These are phyloP conservation scores for Geotrupes spiniger DNA, from an alignment of 2,888 invertebrate species.

Conservation along the genomic window DNA sequence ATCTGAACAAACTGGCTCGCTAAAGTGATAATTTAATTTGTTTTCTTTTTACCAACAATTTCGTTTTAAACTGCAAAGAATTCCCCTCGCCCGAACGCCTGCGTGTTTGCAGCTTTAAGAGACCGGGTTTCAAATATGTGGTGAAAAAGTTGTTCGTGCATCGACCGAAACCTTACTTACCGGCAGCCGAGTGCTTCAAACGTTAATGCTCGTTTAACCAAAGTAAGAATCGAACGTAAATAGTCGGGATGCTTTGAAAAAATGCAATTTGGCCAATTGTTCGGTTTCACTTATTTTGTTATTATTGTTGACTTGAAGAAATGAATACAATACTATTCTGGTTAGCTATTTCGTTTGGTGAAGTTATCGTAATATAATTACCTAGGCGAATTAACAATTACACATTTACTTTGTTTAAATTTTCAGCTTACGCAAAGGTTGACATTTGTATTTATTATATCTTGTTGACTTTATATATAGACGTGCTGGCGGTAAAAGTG, in stretches of 20 bases:
- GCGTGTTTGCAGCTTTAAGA: conserved; percentile 2
- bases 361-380: too few relatives aligned
- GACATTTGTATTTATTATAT: neutral
- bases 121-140: conserved; percentile 5
- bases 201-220: too few relatives aligned
- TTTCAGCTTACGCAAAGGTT: too few relatives aligned
- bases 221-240: neutral
- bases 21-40: conserved; percentile 6
- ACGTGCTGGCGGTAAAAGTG: conserved; percentile 1
- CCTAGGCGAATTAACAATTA: too few relatives aligned
- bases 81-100: neutral
- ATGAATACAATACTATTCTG: too few relatives aligned
- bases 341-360: too few relatives aligned
- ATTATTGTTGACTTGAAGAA: too few relatives aligned
- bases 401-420: too few relatives aligned
- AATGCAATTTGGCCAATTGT: neutral
- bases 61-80: conserved; percentile 1
- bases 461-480: conserved; percentile 3
- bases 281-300: too few relatives aligned
- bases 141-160: conserved; percentile 4
- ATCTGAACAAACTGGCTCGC: conserved; percentile 2
- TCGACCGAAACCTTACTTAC: neutral
- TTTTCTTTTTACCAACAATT: conserved; percentile 4
- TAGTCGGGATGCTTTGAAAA: neutral
- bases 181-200: too few relatives aligned